A percentile compares a stretch with the other conserved stretches of the same genome.
phyloP scores from a whole-genome alignment of 2,888 invertebrate species.

The Diarsia brunnea region DNA sequence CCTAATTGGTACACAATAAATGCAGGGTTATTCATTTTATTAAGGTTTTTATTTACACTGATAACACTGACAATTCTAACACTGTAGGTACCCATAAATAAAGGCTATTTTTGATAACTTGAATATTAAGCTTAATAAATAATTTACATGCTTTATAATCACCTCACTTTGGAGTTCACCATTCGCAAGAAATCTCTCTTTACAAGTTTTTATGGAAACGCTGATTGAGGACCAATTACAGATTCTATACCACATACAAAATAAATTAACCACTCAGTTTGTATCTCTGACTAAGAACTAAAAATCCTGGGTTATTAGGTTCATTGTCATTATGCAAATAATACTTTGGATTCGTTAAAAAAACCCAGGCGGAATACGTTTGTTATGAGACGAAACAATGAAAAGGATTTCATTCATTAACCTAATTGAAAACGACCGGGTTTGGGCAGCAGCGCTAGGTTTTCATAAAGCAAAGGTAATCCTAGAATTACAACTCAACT shows the following conservation, averaged over 20 bases:
- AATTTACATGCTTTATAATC: neutral
- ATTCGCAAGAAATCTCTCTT: neutral
- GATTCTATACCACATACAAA: neutral
- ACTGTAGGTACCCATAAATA: neutral
- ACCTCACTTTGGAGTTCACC: neutral
- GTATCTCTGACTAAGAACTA: neutral
- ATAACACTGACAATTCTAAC: neutral
- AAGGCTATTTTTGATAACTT: neutral
- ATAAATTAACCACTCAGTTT: neutral
- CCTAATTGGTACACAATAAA: neutral
- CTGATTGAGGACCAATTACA: neutral
- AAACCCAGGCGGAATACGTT: neutral
- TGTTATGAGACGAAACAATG: constrained; percentile 24
- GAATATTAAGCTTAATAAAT: neutral
- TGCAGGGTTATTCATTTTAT: neutral
- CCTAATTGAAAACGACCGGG: constrained; percentile 33
- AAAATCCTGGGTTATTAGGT: neutral
- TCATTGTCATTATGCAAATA: neutral
- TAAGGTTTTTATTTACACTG: neutral
- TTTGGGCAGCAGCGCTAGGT: constrained; percentile 16
- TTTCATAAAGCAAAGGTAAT: constrained; percentile 41
- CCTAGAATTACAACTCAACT: constrained; percentile 34
- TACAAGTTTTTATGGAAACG: neutral
- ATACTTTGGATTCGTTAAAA: constrained; percentile 36
- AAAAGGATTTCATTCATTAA: constrained; percentile 49